Evolutionary conservation across 2,888 invertebrate genomes (phyloP).

Genomic region (Harmothoe impar): DNA sequence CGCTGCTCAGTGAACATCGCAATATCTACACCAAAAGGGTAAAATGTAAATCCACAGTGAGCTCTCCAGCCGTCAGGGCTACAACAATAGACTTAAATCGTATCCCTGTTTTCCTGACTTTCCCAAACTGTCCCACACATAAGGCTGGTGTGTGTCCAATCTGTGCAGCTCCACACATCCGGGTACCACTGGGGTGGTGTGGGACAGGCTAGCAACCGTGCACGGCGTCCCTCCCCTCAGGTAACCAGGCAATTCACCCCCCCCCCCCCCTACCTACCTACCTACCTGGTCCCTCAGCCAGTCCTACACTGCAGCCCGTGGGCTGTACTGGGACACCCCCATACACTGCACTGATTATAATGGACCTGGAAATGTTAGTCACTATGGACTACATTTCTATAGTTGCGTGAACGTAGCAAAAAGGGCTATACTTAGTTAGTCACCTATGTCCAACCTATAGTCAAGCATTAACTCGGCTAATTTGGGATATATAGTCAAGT

Average conservation of each 20-base stretch:
- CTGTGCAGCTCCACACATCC: not conserved
- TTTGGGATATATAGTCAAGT: too few relatives aligned
- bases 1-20: too few relatives aligned
- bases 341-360: too few relatives aligned
- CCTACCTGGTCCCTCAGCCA: not conserved
- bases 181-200: not conserved
- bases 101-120: not conserved
- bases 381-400: too few relatives aligned
- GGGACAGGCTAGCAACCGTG: not conserved
- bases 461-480: too few relatives aligned
- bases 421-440: too few relatives aligned
- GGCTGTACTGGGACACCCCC: too few relatives aligned
- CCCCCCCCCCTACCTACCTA: not conserved
- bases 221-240: not conserved
- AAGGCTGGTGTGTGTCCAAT: not conserved
- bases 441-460: too few relatives aligned
- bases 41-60: not conserved
- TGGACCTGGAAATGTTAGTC: too few relatives aligned
- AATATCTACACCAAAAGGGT: too few relatives aligned
- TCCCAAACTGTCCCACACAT: not conserved
- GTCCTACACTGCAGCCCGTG: not conserved
- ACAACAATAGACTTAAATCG: not conserved
- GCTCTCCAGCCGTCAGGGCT: not conserved
- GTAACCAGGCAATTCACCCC: conserved; percentile 25
- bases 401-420: too few relatives aligned